Base-by-base conservation (phyloP, 2,888 invertebrate genomes). In the Pollenia amentaria region DNA sequence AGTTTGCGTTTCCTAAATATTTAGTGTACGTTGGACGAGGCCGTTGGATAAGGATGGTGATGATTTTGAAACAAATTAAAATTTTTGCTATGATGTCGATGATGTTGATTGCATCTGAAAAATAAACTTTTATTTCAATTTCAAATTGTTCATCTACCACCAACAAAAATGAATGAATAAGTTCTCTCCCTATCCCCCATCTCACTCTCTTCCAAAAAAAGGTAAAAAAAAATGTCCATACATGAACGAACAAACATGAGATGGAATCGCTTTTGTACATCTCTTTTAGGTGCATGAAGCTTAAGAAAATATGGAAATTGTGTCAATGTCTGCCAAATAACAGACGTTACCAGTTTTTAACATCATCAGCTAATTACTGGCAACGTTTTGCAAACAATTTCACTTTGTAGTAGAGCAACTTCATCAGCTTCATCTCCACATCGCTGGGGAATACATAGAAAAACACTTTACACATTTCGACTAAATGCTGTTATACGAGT, bases 371-470 rank as follows among this genome's bases (percentile, higher is more conserved):
- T 16, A 29, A 44, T 29, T 70, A 53, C 57, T 60, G 2, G 14
- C 38, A 12, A 29, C 53, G 14, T 29, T 29, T 29, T 29, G 4
- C 29, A 29, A 29, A 29, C 29, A 29, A 29, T 29, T 29, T 29
- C 4, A 29, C 29, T 44, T 16, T 42, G 64, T 11, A 72, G 55
- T 40, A 11, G 4, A 40, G 12, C 21, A 16, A 72, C 16, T 16
- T 65, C 51, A 51, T 29, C 48, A 78, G 48, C 81, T 72, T 53
- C 76, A 18, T 42, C 62, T 51, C 18, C 21, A 73, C 72, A 29
- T 29, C 29, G 78, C 81, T 38, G 55, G 85, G 67, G 85, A 87
- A 72, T 85, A 88, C 88, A 88, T 42, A 81, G 69, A 85, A 87
- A 88, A 81, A 69, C 87, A 85, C 84, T 88, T 88, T 69, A 48